Evolutionary conservation across 2,113 vertebrate species (phyloP).

Genomic region (Mirza zaza): DNA sequence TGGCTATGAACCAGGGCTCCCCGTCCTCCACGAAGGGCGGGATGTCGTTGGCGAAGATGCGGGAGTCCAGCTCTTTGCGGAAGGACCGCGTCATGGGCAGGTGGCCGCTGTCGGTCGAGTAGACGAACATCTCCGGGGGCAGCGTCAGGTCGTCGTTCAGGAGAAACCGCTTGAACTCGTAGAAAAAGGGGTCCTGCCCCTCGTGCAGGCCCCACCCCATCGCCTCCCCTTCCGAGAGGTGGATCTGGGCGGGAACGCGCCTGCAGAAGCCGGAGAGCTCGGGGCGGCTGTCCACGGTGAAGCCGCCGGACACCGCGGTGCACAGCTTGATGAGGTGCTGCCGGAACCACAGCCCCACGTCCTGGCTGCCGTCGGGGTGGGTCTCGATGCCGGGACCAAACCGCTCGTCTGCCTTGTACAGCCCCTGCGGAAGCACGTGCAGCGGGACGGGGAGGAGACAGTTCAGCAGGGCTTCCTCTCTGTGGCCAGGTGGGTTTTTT

Average conservation of each 20-base stretch:
- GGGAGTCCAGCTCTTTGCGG: conserved; percentile 83
- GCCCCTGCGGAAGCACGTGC: conserved; percentile 83
- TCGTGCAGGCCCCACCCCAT: background rate
- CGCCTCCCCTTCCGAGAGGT: background rate
- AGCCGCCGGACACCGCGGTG: conserved; percentile 71
- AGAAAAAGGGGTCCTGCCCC: conserved; percentile 73
- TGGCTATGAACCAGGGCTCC: conserved; percentile 64
- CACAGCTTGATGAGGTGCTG: conserved; percentile 86
- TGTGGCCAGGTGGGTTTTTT: background rate
- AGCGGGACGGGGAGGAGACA: background rate
- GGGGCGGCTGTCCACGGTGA: conserved; percentile 83
- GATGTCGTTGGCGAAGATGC: conserved; percentile 78
- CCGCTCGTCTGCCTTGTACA: conserved; percentile 87
- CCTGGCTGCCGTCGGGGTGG: conserved; percentile 85
- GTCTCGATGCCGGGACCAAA: conserved; percentile 90
- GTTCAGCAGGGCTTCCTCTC: rapidly evolving
- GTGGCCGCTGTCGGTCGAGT: conserved; percentile 86
- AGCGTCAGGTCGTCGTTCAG: conserved; percentile 81
- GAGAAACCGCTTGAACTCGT: conserved; percentile 73
- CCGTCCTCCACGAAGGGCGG: background rate
- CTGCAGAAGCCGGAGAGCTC: conserved; percentile 73
- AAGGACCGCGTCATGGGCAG: conserved; percentile 85
- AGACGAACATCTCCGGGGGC: conserved; percentile 84
- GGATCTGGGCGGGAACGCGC: background rate
- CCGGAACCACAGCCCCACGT: conserved; percentile 90